Evolutionary conservation across 2,113 vertebrate species (phyloP), one percentile per base, ranked within the genome.

Genomic region (Ornithorhynchus anatinus): DNA sequence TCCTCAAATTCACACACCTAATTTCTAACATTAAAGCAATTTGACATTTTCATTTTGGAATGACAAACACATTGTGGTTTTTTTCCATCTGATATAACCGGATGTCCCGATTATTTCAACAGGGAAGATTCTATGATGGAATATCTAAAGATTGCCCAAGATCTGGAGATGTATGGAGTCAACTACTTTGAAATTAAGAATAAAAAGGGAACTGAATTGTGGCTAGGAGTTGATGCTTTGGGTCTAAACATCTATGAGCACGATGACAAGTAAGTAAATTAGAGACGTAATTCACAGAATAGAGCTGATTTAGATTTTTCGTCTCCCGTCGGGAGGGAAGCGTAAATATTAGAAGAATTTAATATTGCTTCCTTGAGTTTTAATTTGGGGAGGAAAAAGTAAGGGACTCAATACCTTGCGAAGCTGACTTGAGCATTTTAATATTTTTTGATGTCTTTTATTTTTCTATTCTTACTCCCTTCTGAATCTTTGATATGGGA

Each of bases 151-250:
- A 98, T 99, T 60, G 97, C 96, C 31, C 97, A 99, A 86, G 97
- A 99, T 88, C 85, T 99, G 85, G 97, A 99, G 92, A 99, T 99
- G 97, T 99, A 99, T 50, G 97, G 97, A 9, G 97, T 99, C 75
- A 99, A 99, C 92, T 99, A 99, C 92, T 99, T 99, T 91, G 97
- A 99, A 92, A 99, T 99, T 88, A 98, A 98, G 86, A 99, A 99
- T 91, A 99, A 99, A 89, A 99, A 99, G 83, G 96, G 97, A 80
- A 99, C 97, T 23, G 96, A 99, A 82, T 90, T 99, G 52, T 99
- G 97, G 97, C 92, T 99, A 67, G 97, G 97, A 6, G 97, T 99
- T 60, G 97, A 99, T 63, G 96, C 97, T 45, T 93, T 99, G 62
- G 97, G 97, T 47, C 95, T 99, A 77, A 99, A 99, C 93, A 99